Base-by-base conservation (phyloP, 2,888 invertebrate species). In the Amphipyra berbera region DNA sequence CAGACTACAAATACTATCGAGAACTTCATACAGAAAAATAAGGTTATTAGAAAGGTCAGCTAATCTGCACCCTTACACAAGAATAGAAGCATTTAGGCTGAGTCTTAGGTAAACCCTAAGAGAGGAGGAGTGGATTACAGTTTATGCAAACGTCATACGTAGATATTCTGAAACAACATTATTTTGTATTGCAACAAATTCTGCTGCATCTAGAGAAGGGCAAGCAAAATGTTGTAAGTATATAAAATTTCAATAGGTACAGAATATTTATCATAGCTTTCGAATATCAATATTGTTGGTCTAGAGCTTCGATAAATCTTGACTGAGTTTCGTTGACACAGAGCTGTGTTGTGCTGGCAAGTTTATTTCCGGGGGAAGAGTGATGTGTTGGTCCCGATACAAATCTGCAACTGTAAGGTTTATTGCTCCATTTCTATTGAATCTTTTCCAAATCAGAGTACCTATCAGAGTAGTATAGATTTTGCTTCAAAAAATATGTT, bases 351-450 rank as follows among this genome's bases (percentile, higher is more conserved):
- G 78, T 81, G 68, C 77, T 79, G 75, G 79, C 81, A 82, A 85
- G 83, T 85, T 83, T 82, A 82, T 85, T 81, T 84, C 82, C 82
- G 82, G 72, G 13, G 62, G 40, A 81, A 79, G 82, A 84, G 78
- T 78, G 77, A 75, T 79, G 70, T 74, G 71, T 76, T 77, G 76
- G 81, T 81, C 78, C 73, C 72, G 75, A 78, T 76, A 76, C 58
- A 63, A 54, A 76, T 86, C 84, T 82, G 79, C 79, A 78, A 81
- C 70, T 64, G 63, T 68, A 64, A 60, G 52, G 64, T 80, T 81
- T 72, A 70, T 72, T 76, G 58, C 59, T 62, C 61, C 54, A 69
- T 71, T 57, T 61, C 21, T 61, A 30, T 66, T 70, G 52, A 56
- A 60, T 54, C 15, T 42, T n/a, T 58, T 73, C 54, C 46, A 63